phyloP scores from a whole-genome alignment of 2,797 vertebrate species.

The Eulemur rubriventer region DNA sequence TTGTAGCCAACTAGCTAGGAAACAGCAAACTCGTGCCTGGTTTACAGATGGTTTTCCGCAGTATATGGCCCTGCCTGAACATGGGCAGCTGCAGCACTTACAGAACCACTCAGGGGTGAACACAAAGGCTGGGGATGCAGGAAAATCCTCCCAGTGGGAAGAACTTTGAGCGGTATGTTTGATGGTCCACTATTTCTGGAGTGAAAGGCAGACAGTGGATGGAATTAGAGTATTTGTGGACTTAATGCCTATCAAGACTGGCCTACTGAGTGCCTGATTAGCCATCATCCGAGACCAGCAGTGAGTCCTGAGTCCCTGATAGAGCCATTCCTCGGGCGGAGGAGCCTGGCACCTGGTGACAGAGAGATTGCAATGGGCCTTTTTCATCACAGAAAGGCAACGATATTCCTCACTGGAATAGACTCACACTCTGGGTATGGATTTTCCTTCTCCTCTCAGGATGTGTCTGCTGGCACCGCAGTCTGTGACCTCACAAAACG shows the following conservation, averaged over 20 bases:
- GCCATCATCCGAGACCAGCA: neutral
- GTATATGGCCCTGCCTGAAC: fast-evolving
- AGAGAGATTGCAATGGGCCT: neutral
- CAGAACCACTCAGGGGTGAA: fast-evolving
- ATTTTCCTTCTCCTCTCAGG: fast-evolving
- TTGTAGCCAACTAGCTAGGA: neutral
- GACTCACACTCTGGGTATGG: neutral
- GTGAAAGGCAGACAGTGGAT: neutral
- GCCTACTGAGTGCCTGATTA: fast-evolving
- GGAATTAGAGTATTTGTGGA: too few species aligned
- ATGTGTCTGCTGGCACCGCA: fast-evolving
- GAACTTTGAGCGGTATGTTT: neutral
- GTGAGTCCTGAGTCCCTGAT: too few species aligned
- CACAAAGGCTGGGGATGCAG: too few species aligned
- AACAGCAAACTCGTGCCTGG: neutral
- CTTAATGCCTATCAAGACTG: neutral
- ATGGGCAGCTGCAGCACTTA: too few species aligned
- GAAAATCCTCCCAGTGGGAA: neutral
- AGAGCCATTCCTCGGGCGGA: neutral
- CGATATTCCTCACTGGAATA: neutral
- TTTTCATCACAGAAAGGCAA: neutral
- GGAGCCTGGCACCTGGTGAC: too few species aligned
- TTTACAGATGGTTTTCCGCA: neutral
- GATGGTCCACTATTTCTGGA: neutral
- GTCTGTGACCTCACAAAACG: neutral